Base-by-base conservation (phyloP, 2,888 invertebrate species). In the Megamerina dolium region DNA sequence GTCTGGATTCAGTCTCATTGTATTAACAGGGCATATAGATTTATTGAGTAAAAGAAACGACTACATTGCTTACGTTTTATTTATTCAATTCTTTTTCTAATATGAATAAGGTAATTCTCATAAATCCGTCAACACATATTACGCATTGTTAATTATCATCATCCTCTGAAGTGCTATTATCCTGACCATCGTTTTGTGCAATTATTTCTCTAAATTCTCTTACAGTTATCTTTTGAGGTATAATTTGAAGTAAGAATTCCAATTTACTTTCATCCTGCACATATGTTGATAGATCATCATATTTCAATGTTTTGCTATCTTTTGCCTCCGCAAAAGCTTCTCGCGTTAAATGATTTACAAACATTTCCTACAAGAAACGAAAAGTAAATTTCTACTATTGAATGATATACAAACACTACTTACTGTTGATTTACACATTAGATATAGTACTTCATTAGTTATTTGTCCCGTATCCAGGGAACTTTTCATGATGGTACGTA, bases 401-500 rank as follows among this genome's bases (percentile, higher is more conserved):
- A 17, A 31, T 17, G 27, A 9, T 17, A 4, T 19, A 13, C 10
- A n/a, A 29, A n/a, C n/a, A n/a, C n/a, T n/a, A n/a, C 52, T 54
- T 39, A 58, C 59, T 2, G 67, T 61, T 17, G 66, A 58, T 41
- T 61, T 66, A 26, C 67, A 61, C 51, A 68, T 62, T 4, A 66
- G 47, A 21, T 61, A 61, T 1, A 70, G 51, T 0, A 63, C 68
- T 45, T 70, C 69, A 41, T 59, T 61, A 10, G 55, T 58, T 3
- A 69, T 65, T 18, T 59, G 57, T 1, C 68, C 70, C 1, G 68
- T 67, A 42, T 68, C 64, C 44, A 65, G 53, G 0, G 69, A 68
- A 48, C 68, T 69, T 48, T 67, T 68, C 68, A 70, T 70, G 26
- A 70, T 70, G n/a, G 66, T 66, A 3, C 61, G 58, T 18, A 70